Evolutionary conservation across 2,797 vertebrate genomes (phyloP), one percentile per base, ranked within the genome.

Genomic region (Cirrhinus mrigala): DNA sequence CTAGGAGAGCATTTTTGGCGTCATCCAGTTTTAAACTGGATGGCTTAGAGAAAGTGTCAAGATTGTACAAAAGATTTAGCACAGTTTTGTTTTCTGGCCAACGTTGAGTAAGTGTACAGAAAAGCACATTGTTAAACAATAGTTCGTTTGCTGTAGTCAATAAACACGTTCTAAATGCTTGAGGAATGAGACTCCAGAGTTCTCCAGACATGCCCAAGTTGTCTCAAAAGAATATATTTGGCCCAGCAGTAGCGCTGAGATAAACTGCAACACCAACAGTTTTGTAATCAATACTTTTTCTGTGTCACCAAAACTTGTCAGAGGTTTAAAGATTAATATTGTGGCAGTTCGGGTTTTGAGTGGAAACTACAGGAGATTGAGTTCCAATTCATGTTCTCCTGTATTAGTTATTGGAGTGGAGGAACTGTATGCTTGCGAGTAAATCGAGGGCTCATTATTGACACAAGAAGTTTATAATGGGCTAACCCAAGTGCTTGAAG

Each of bases 381-480:
- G 33, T 24, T 24, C 9, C 27, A 48, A 27, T 77, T 83, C 74
- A n/a, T 11, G 12, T 20, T 71, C 52, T 46, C 46, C 27, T 78
- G 33, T 48, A 40, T 71, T 84, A 84, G 70, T 78, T 79, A 40
- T 79, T 27, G 15, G 54, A 78, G 11, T 58, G 50, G 62, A 54
- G n/a, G 50, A 66, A 56, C 64, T 18, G 46, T 69, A 46, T 78
- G 37, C 52, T 68, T 70, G 50, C 6, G 64, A 79, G 64, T 71
- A 24, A 33, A 37, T 60, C 1, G 27, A 85, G 40, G 83, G 27
- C 54, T 73, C 48, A 33, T 85, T 79, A 73, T 73, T 85, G 83
- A 79, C 76, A 62, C 22, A 79, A 85, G 9, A 79, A 60, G 76
- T 79, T 70, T 27, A 79, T 85, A 79, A 85, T 73, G 27, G 40